Percentiles rank a stretch among this genome's conserved stretches.
Evolutionary conservation across 2,888 invertebrate species (phyloP).

Genomic region (Hypena proboscidalis): DNA sequence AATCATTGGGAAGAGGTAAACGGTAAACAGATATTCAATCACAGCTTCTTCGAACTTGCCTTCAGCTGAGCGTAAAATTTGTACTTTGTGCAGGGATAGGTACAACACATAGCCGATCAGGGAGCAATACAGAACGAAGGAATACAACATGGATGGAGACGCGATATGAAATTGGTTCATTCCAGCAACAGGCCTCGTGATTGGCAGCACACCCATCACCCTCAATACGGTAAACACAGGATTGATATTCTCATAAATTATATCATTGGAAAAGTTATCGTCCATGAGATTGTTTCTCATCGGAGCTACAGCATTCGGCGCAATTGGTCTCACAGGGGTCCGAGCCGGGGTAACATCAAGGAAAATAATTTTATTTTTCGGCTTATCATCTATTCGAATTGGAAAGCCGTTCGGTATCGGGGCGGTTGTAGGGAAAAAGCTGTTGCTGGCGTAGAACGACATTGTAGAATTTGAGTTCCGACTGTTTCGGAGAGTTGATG

Average conservation of each 20-base stretch:
- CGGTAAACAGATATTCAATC: conserved; percentile 90
- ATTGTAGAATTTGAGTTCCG: conserved; percentile 43
- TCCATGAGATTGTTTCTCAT: conserved; percentile 65
- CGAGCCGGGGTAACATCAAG: conserved; percentile 72
- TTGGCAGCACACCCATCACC: conserved; percentile 87
- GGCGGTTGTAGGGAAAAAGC: conserved; percentile 53
- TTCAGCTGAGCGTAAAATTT: conserved; percentile 85
- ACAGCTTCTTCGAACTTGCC: conserved; percentile 91
- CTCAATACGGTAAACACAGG: conserved; percentile 76
- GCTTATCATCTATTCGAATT: conserved; percentile 58
- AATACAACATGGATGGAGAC: conserved; percentile 86
- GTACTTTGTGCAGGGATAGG: conserved; percentile 86
- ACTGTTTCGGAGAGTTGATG: conserved; percentile 32
- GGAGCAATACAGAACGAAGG: conserved; percentile 77
- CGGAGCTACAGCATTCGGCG: conserved; percentile 64
- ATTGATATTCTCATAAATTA: conserved; percentile 77
- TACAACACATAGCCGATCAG: conserved; percentile 85
- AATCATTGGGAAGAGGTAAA: conserved; percentile 88
- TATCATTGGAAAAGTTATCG: conserved; percentile 65
- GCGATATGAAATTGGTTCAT: conserved; percentile 76
- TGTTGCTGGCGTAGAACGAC: conserved; percentile 64
- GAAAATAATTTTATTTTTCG: conserved; percentile 66
- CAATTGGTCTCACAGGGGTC: conserved; percentile 58
- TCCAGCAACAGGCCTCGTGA: conserved; percentile 80
- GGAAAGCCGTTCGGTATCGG: conserved; percentile 68